Conservation (phyloP, 2,113 vertebrate genomes). For the Tragulus kanchil region DNA sequence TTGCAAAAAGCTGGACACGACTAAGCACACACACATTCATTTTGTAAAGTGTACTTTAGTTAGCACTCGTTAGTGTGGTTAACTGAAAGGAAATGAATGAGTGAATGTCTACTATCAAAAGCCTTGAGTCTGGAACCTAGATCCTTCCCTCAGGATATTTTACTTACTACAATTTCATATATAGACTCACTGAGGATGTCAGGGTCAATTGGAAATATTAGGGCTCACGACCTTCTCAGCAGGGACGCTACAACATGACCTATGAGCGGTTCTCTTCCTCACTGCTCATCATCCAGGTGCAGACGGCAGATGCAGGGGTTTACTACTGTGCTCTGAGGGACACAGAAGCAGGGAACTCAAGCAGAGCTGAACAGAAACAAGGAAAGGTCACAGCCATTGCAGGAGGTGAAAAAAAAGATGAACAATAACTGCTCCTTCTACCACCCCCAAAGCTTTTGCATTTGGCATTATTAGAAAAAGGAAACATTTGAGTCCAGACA, state of each 20-base stretch:
- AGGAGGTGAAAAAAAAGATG: not conserved
- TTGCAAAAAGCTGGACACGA: too few relatives aligned
- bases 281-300: conserved; percentile 43
- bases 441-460: not conserved
- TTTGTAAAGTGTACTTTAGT: not conserved
- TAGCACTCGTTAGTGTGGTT: not conserved
- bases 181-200: not conserved
- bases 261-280: conserved; percentile 29
- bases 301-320: not conserved
- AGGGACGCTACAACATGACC: conserved; percentile 54
- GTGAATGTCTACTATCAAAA: not conserved
- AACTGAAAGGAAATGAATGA: not conserved
- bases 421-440: not conserved
- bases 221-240: not conserved
- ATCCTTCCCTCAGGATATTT: not conserved
- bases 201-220: not conserved
- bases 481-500: not conserved
- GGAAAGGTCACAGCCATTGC: not conserved
- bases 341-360: conserved; percentile 33
- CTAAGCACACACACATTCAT: not conserved
- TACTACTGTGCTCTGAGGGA: conserved; percentile 11
- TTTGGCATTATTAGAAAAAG: not conserved
- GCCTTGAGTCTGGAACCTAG: not conserved
- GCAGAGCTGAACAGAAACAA: conserved; percentile 1
- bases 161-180: not conserved